Evolutionary conservation across 2,113 vertebrate species (phyloP), one percentile per base, ranked within the genome.

Genomic region (Indri indri): DNA sequence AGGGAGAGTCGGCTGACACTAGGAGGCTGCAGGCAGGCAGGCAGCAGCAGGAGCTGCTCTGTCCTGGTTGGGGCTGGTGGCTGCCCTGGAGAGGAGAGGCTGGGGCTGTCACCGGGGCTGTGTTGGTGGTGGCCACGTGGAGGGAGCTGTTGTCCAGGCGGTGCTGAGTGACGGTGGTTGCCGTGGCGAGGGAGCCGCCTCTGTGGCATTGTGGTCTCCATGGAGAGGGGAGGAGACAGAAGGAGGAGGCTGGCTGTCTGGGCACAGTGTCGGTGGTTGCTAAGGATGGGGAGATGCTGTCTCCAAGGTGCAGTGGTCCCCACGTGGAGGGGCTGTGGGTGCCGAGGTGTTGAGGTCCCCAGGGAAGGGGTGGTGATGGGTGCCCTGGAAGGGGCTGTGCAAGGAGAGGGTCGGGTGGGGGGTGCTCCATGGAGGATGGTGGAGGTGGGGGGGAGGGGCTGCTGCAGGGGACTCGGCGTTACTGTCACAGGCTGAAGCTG

Each of bases 91-190:
- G 45, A 54, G 32, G 76, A 52, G 30, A 37, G 23, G 52, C 85
- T 4, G 40, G 32, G 70, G 4, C 93, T 81, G 90, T 88, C 97
- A 6, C 63, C 3, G 1, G 0, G 76, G 81, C 94, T 89, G 86
- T 97, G 95, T 90, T 96, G 96, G 91, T 95, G 97, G 95, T 92
- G 89, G 91, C 98, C 97, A 98, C 97, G 97, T 98, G 98, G 98
- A 97, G 95, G 83, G 96, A 97, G 79, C 93, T 97, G 95, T 89
- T 97, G 96, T 93, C 96, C 57, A 8, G 86, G 68, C 74, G 30
- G 88, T 14, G 13, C 95, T 90, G 94, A 97, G 95, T 94, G 97
- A 92, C 6, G 14, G 74, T 40, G 45, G 93, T 81, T 96, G 96
- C 91, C 18, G 71, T 88, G 94, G 85, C 11, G 76, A 92, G 52